These are phyloP conservation scores for Pipistrellus pipistrellus DNA, from an alignment of 2,797 vertebrate genomes.

Conservation along the genomic window DNA sequence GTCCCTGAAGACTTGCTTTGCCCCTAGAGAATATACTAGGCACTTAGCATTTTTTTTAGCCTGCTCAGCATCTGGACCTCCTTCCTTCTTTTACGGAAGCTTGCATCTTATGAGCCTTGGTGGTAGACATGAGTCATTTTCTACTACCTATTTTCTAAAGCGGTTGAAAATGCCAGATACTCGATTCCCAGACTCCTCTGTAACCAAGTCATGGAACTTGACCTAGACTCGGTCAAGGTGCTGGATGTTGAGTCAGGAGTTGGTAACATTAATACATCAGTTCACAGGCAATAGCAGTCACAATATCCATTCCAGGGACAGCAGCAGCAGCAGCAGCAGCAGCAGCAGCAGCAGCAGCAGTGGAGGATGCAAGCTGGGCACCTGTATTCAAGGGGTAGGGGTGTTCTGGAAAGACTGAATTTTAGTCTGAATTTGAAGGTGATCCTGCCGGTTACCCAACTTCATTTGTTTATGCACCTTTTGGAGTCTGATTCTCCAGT, in stretches of 20 bases:
- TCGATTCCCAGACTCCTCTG: not conserved
- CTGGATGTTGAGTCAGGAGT: not conserved
- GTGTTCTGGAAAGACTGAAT: not conserved
- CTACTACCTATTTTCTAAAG: not conserved
- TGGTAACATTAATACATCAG: not conserved
- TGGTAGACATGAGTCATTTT: not conserved
- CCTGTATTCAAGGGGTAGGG: rapidly evolving
- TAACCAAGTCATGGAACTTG: not conserved
- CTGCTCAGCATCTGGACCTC: not conserved
- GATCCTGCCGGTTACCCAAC: not conserved
- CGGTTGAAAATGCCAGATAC: not conserved
- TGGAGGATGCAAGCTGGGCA: not conserved
- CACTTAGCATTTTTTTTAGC: not conserved
- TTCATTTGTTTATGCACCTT: not conserved
- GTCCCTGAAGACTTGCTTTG: not conserved
- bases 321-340: not conserved
- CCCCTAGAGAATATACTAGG: not conserved
- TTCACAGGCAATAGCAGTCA: not conserved
- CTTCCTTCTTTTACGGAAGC: conserved; percentile 1
- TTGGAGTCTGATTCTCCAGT: not conserved
- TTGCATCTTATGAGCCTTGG: not conserved
- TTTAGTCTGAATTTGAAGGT: not conserved
- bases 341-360: not conserved
- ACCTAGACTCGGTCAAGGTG: not conserved
- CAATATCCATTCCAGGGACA: not conserved